Evolutionary conservation across 2,888 invertebrate species (phyloP), one percentile per base, ranked within the genome.

Genomic region (Pseudolycoriella hygida): DNA sequence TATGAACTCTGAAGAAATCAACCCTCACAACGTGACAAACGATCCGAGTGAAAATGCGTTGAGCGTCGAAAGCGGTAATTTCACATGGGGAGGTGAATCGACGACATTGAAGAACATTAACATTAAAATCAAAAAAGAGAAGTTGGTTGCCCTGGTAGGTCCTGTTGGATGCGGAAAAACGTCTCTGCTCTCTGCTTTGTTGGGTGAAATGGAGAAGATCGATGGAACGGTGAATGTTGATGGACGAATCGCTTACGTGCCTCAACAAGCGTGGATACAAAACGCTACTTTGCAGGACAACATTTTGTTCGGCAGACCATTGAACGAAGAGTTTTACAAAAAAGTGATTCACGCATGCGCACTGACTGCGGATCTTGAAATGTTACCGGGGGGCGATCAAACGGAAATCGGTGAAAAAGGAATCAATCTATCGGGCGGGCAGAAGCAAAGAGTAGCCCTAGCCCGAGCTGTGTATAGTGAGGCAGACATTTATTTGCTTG

Each of bases 321-420:
- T 77, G 42, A 77, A 90, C 56, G 73, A 76, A 47, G 68, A 68
- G 45, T 67, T 72, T 40, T 96, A 96, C 61, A 72, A 83, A 51
- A 73, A 75, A 46, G 80, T 93, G 1, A 73, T 98, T 37, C 82
- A 85, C 49, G 84, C 89, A 1, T 97, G 96, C 63, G 94, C 94
- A 2, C 70, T 98, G 45, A 77, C 75, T 53, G 77, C 88, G 0
- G 97, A 98, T 68, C 77, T 98, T 53, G 85, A 88, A 42, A 90
- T 96, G 67, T 66, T 98, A 34, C 87, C 89, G 1, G 93, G 83
- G n/a, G 93, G 96, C 1, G 97, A 98, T 68, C 75, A 77, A 59
- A 98, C 97, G 0, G 97, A 98, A 71, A 97, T 98, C 53, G 98
- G 98, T 48, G 97, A 98, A 67, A 97, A 96, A 68, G 88, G 87